Conservation (phyloP, 2,888 invertebrate species). For the Apomyelois bistriatella region DNA sequence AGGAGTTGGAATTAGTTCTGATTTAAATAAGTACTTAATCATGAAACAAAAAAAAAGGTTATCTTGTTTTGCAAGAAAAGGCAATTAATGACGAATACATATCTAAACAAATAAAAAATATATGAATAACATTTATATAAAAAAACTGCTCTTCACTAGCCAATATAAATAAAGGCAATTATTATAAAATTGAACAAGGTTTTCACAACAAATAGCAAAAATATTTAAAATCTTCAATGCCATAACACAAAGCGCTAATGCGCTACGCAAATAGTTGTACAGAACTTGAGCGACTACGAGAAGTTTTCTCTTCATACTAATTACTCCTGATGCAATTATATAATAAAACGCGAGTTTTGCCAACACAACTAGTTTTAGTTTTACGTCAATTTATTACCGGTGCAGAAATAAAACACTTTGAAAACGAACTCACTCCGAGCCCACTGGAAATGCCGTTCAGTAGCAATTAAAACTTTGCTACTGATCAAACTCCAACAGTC, state of each 20-base stretch:
- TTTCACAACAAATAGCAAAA: neutral
- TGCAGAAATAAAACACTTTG: constrained; percentile 51
- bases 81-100: no score
- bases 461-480: constrained; percentile 72
- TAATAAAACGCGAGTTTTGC: constrained; percentile 10
- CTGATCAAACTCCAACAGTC: constrained; percentile 71
- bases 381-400: constrained; percentile 37
- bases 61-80: no score
- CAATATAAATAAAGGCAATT: no score
- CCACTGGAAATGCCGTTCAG: constrained; percentile 60
- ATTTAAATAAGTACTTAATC: no score
- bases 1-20: no score
- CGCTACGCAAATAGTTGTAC: constrained; percentile 1
- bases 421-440: constrained; percentile 41
- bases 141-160: no score
- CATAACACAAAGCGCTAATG: neutral
- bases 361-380: constrained; percentile 16
- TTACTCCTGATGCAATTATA: constrained; percentile 12
- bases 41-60: no score
- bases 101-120: no score
- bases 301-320: constrained; percentile 10
- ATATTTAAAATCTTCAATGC: neutral
- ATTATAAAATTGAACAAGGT: neutral
- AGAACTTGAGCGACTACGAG: constrained; percentile 4
- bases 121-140: no score